A percentile compares a stretch with the other conserved stretches of the same genome.
Conservation (phyloP, 1,140 invertebrate genomes). For the Colletes gigas region DNA sequence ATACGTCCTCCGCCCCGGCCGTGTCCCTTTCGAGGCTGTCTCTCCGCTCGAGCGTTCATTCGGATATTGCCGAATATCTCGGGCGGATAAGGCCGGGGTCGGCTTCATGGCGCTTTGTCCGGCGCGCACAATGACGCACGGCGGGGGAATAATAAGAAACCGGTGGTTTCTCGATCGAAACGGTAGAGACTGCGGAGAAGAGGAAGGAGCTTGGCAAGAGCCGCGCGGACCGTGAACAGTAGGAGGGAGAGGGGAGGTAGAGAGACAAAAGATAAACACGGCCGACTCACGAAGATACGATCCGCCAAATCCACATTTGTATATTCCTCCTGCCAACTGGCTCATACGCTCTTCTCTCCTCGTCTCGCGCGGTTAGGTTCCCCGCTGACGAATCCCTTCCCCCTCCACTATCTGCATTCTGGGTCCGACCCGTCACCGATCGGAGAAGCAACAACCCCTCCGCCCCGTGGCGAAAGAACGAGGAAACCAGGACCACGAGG, state of each 20-base stretch:
- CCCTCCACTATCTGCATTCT: neutral
- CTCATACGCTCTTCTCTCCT: neutral
- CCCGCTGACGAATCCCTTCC: constrained; percentile 28
- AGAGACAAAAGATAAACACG: constrained; percentile 75
- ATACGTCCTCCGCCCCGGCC: constrained; percentile 51
- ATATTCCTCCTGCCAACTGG: constrained; percentile 66
- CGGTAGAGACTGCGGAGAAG: constrained; percentile 31
- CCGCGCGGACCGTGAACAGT: constrained; percentile 34
- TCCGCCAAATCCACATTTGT: constrained; percentile 76
- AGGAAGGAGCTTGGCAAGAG: constrained; percentile 9
- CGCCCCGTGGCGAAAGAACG: neutral
- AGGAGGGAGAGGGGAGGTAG: constrained; percentile 14
- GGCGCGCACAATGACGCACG: constrained; percentile 68
- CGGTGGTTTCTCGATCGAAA: constrained; percentile 71
- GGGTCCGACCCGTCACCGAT: constrained; percentile 28
- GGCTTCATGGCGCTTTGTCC: constrained; percentile 71
- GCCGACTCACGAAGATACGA: constrained; percentile 66
- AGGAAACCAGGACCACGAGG: neutral
- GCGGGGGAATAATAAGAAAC: constrained; percentile 75
- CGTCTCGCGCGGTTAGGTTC: constrained; percentile 15
- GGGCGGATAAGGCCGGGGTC: constrained; percentile 67
- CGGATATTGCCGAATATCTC: constrained; percentile 74
- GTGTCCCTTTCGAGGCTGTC: constrained; percentile 51
- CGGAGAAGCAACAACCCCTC: neutral
- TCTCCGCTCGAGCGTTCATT: constrained; percentile 72